Conservation (phyloP, 2,113 vertebrate species). For the Hystrix cristata region DNA sequence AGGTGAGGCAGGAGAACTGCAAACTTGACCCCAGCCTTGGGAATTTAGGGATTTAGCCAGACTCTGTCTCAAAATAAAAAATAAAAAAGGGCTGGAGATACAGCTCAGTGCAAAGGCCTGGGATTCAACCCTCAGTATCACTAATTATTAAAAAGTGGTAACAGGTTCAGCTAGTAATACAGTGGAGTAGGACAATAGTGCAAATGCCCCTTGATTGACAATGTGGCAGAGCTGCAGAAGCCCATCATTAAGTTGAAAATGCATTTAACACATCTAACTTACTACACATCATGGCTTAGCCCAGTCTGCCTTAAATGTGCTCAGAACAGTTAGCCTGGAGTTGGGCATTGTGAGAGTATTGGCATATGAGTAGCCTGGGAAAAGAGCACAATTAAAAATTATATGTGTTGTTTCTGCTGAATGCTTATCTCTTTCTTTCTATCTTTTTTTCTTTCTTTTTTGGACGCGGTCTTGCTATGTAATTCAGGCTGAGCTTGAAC, state of each 20-base stretch:
- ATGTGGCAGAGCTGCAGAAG: background rate
- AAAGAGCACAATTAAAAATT: background rate
- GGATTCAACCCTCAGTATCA: background rate
- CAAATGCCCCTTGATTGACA: background rate
- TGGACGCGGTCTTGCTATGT: background rate
- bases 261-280: background rate
- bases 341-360: background rate
- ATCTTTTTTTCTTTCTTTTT: background rate
- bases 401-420: background rate
- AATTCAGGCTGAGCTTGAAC: background rate
- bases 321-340: background rate
- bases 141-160: conserved; percentile 18
- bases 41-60: background rate
- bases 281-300: background rate
- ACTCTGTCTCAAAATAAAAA: background rate
- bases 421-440: background rate
- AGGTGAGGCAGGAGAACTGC: background rate
- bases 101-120: background rate
- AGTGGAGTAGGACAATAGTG: background rate
- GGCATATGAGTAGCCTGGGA: background rate
- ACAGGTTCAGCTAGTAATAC: conserved; percentile 1
- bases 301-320: background rate
- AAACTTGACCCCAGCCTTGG: background rate
- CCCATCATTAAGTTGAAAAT: background rate
- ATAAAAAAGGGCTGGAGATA: background rate